A percentile compares a stretch with the other conserved stretches of the same genome.
Evolutionary conservation across 2,888 invertebrate species (phyloP).

Genomic region (Pollenia griseotomentosa): DNA sequence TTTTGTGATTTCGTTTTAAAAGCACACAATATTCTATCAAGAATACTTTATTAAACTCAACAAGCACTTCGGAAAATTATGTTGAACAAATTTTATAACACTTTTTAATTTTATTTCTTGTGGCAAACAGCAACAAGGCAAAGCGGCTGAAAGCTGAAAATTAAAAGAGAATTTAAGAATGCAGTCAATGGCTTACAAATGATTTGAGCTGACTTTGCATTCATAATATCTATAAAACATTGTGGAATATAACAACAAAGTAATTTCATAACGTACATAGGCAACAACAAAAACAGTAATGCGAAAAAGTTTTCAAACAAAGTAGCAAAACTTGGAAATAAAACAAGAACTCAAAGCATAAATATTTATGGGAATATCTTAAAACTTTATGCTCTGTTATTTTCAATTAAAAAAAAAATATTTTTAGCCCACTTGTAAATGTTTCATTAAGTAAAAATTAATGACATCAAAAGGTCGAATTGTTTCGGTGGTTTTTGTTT

Average conservation of each 20-base stretch:
- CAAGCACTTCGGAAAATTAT: slow-evolving; percentile 78
- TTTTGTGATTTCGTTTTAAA: slow-evolving; percentile 46
- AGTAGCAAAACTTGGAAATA: not conserved
- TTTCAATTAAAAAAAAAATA: no score
- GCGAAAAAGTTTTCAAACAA: slow-evolving; percentile 1
- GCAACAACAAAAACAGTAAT: slow-evolving; percentile 44
- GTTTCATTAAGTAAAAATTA: no score
- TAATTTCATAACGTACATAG: no score
- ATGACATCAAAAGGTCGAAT: no score
- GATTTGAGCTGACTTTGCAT: slow-evolving; percentile 65
- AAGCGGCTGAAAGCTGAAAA: slow-evolving; percentile 44
- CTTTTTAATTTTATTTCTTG: slow-evolving; percentile 75
- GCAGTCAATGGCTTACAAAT: slow-evolving; percentile 81
- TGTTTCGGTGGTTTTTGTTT: no score
- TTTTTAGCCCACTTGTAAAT: no score
- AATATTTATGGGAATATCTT: no score
- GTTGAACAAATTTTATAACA: slow-evolving; percentile 83
- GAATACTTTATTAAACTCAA: slow-evolving; percentile 59
- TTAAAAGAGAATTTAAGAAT: slow-evolving; percentile 73
- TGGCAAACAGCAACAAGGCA: slow-evolving; percentile 68
- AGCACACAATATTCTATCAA: slow-evolving; percentile 51
- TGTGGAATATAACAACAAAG: not conserved
- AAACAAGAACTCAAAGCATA: no score
- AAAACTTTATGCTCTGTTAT: no score
- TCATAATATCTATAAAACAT: slow-evolving; percentile 15